Base-by-base conservation (phyloP, 2,888 invertebrate species). In the Ormia ochracea region DNA sequence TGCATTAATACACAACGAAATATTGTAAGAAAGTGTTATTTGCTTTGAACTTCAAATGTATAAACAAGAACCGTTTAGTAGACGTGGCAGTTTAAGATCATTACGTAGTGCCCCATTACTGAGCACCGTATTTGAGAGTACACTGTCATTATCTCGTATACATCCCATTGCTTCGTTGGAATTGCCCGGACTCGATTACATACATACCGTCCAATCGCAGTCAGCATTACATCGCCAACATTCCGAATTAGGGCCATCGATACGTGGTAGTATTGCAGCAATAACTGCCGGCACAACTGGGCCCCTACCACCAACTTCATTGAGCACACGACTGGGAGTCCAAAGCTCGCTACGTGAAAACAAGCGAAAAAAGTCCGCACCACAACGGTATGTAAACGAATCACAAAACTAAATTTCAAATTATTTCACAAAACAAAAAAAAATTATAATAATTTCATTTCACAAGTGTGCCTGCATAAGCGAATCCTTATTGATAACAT, bases 81-180 rank as follows among this genome's bases (percentile, higher is more conserved):
- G 89, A 84, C 90, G 89, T 85, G 88, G 89, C 88, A 90, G 90
- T 86, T 87, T 90, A 84, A 89, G 90, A 88, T 90, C 90, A 84
- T 89, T 90, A 82, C 88, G 90, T 85, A 90, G 90, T 84, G 90
- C 90, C 76, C 90, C 90, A 78, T 83, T 90, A 84, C 87, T 90
- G 77, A 90, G 89, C 83, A 89, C 90, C 83, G 88, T 90, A 61
- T 85, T 90, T 82, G 90, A 90, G 84, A 89, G 88, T 84, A 89
- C 90, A 58, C 86, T 90, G 76, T 90, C 90, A 82, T 84, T 89
- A 84, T 88, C 89, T 83, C 89, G 90, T 85, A 89, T 90, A 83
- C 90, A 89, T 85, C 89, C 90, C 84, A 90, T 89, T 82, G 84
- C 88, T 69, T 89, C 90, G 84, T 83, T 90, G 85, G 89, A 90